phyloP scores from a whole-genome alignment of 2,113 vertebrate genomes.

The Brevimyrus niger region DNA sequence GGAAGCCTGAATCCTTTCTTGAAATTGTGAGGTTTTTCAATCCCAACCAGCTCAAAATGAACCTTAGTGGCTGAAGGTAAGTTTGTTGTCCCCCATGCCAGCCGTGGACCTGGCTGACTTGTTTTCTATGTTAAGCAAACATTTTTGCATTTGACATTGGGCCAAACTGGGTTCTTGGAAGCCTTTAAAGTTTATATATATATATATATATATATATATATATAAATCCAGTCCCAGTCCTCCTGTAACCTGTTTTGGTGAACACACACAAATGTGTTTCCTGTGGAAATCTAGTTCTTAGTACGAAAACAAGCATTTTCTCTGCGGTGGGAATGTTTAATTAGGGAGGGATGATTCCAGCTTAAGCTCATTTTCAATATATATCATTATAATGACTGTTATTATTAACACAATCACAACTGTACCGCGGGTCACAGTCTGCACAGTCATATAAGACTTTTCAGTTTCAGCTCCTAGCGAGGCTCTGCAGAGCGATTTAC shows the following conservation, averaged over 20 bases:
- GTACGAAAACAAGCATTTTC: constrained; percentile 12
- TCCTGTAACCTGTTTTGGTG: constrained; percentile 5
- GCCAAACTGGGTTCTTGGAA: constrained; percentile 23
- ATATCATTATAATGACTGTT: background rate
- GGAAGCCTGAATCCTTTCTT: background rate
- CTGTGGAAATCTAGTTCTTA: background rate
- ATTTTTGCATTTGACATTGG: constrained; percentile 20
- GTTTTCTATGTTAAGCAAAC: constrained; percentile 16
- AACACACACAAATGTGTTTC: constrained; percentile 8
- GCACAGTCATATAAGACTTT: background rate
- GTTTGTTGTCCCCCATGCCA: constrained; percentile 23
- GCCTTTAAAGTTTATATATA: background rate
- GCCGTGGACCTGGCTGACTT: constrained; percentile 16
- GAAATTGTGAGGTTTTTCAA: background rate
- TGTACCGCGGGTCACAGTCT: background rate
- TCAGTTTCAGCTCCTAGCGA: background rate
- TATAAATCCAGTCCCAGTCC: background rate
- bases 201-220: no score
- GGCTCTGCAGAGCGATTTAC: background rate
- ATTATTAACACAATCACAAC: background rate
- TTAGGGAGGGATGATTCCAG: background rate
- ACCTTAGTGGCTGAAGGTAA: constrained; percentile 13
- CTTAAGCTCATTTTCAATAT: background rate
- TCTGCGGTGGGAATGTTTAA: background rate
- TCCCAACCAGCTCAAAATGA: background rate